phyloP scores from a whole-genome alignment of 1,140 invertebrate species.

The Brachystomella parvula region DNA sequence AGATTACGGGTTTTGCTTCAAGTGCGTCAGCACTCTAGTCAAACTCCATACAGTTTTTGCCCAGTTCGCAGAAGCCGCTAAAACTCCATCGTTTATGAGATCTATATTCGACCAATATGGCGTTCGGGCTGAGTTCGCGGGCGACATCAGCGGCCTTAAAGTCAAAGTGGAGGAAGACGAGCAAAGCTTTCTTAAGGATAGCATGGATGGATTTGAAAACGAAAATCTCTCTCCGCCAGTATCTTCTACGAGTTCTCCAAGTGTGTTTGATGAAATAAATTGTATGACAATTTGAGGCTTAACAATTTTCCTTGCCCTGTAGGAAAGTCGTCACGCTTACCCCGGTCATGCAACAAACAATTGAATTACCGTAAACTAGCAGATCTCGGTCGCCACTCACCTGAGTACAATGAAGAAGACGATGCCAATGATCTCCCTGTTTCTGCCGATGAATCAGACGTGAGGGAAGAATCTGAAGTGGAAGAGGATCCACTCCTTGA shows the following conservation, averaged over 20 bases:
- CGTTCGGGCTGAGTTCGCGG: neutral
- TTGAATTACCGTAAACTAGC: neutral
- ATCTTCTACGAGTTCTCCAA: neutral
- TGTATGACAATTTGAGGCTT: neutral
- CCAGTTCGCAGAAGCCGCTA: neutral
- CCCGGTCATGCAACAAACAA: neutral
- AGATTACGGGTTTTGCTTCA: neutral
- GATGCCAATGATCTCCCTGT: neutral
- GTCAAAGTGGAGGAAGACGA: neutral
- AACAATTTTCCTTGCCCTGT: neutral
- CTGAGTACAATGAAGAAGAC: neutral
- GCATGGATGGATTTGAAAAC: neutral
- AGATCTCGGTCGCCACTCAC: neutral
- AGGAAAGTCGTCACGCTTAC: neutral
- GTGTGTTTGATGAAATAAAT: neutral
- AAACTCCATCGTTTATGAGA: neutral
- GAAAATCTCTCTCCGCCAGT: neutral
- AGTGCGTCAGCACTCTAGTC: neutral
- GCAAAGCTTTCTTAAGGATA: neutral
- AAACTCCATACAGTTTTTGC: neutral
- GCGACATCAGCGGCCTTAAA: neutral
- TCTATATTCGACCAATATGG: neutral
- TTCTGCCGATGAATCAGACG: neutral
- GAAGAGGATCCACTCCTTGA: neutral
- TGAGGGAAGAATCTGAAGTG: neutral